Evolutionary conservation across 35 echinoderm and acorn worm genomes (phyloP), one percentile per base, ranked within the genome.

Genomic region (Anneissia japonica): DNA sequence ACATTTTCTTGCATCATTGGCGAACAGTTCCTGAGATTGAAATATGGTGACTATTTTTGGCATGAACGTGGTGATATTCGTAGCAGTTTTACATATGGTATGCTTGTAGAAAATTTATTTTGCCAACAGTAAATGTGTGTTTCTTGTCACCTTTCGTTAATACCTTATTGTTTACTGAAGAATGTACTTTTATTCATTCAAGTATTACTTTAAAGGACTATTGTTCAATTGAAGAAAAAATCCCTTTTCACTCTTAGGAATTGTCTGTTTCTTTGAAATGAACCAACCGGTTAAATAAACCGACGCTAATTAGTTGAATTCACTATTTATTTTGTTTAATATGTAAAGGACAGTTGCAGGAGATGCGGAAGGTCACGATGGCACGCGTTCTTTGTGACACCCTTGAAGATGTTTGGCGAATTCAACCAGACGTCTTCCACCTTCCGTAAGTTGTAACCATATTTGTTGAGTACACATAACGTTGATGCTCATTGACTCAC

Each of bases 11-110:
- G 89, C 74, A 33, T 91, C 9, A 43, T 91, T 17, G 83, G 33
- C 19, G 55, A 26, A 39, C 89, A 91, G 34, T 91, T 91, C 36
- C 72, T 26, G 32, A 38, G 41, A 0, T 31, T 84, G 0, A 90
- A 84, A 39, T 30, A 32, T 78, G 88, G 88, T 28, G 88, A 90
- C 41, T 34, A 81, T 6, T 90, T 82, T 77, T 89, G 86, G 86
- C 81, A 88, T 64, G 86, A 88, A 39, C 72, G 34, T 16, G 79
- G 78, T 31, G 28, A 26, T 28, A 34, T 32, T 19, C 12, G 34
- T 0, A 38, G 28, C 29, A 29, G 41, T 0, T 88, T 88, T 26
- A 82, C 78, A 3, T 35, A 88, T 35, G 86, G 86, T 88, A 35
- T 41, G 28, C 31, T 45, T 45, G 40, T 45, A 7, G 40, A 45